These are phyloP conservation scores for Stegodyphus dumicola DNA, from an alignment of 1,140 invertebrate genomes.

Conservation along the genomic window DNA sequence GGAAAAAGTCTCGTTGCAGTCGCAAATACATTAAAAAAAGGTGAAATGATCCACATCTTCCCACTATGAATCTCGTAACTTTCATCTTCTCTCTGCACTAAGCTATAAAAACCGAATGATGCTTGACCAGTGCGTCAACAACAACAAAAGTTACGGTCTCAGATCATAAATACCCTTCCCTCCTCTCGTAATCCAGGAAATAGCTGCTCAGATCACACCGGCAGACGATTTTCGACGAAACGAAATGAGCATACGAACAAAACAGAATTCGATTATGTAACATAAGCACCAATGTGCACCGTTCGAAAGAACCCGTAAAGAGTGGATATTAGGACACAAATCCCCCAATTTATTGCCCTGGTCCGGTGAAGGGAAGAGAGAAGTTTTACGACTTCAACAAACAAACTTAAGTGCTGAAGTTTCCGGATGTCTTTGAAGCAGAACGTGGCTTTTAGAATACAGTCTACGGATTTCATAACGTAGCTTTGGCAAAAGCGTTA, in stretches of 20 bases:
- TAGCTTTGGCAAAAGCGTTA: neutral
- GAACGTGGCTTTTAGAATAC: constrained; percentile 28
- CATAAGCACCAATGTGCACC: constrained; percentile 1
- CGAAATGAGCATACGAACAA: constrained; percentile 19
- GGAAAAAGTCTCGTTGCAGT: too few species aligned
- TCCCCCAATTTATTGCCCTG: constrained; percentile 8
- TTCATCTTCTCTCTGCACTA: neutral
- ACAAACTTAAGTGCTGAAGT: constrained; percentile 38
- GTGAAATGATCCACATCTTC: too few species aligned
- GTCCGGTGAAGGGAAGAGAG: neutral
- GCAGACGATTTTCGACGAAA: neutral
- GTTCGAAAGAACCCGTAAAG: constrained; percentile 6
- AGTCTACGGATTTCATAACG: neutral
- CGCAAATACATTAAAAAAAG: too few species aligned
- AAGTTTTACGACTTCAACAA: constrained; percentile 36
- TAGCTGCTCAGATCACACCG: neutral
- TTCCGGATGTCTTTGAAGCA: constrained; percentile 8
- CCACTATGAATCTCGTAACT: too few species aligned
- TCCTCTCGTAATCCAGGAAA: neutral
- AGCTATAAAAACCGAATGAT: constrained; percentile 10
- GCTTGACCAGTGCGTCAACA: constrained; percentile 43
- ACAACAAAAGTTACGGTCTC: constrained; percentile 1
- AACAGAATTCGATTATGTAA: constrained; percentile 13
- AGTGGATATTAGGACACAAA: constrained; percentile 7
- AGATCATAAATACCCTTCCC: constrained; percentile 17